Evolutionary conservation across 2,888 invertebrate genomes (phyloP).

Genomic region (Epiblema foenella): DNA sequence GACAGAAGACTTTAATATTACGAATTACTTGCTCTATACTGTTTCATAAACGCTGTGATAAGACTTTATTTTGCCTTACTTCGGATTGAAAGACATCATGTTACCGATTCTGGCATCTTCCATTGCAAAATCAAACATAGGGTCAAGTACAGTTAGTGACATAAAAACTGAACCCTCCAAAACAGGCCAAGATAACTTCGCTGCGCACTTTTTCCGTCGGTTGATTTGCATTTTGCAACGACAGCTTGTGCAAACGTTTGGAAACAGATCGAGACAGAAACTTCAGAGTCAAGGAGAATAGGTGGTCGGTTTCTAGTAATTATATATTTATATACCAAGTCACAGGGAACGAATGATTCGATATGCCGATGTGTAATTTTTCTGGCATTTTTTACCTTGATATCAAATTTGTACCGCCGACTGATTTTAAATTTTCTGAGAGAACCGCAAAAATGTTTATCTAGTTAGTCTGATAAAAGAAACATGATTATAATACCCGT

Average conservation of each 20-base stretch:
- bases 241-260: constrained; percentile 47
- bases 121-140: background rate
- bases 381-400: background rate
- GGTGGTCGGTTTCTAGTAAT: constrained; percentile 33
- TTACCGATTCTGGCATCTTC: background rate
- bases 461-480: background rate
- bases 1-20: too few relatives aligned
- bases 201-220: constrained; percentile 16
- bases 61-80: too few relatives aligned
- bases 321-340: constrained; percentile 5
- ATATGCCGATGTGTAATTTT: constrained; percentile 1
- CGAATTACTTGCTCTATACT: too few relatives aligned
- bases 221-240: constrained; percentile 49
- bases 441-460: background rate
- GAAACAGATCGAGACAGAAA: constrained; percentile 50
- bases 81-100: background rate
- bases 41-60: too few relatives aligned
- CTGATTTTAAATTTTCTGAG: background rate
- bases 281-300: constrained; percentile 52
- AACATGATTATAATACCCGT: too few relatives aligned
- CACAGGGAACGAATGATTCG: background rate
- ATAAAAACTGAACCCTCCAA: constrained; percentile 27
- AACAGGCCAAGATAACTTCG: background rate
- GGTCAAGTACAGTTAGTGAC: background rate
- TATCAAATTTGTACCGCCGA: background rate